Evolutionary conservation across 2,888 invertebrate species (phyloP).

Genomic region (Idaea dimidiata): DNA sequence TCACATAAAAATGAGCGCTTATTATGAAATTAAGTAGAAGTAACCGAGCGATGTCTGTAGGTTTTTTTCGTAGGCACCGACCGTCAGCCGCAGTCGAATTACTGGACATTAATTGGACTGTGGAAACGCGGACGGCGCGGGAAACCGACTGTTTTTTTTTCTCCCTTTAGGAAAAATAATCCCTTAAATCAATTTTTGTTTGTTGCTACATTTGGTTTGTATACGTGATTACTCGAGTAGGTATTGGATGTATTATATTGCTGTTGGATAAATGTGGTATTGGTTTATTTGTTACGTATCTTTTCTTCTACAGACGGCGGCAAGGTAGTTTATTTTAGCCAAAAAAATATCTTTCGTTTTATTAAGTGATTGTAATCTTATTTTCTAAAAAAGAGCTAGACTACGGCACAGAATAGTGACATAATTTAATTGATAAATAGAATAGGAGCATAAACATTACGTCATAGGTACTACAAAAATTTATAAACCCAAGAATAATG

Average conservation of each 20-base stretch:
- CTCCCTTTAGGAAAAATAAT: conserved; percentile 40
- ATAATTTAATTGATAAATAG: background rate
- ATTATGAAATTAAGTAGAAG: conserved; percentile 77
- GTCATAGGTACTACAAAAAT: no score
- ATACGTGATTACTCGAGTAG: conserved; percentile 27
- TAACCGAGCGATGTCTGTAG: conserved; percentile 57
- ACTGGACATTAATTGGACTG: conserved; percentile 78
- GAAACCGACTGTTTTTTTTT: conserved; percentile 55
- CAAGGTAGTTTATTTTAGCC: background rate
- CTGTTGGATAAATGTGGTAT: conserved; percentile 13
- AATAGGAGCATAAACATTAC: no score
- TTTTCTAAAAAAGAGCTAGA: background rate
- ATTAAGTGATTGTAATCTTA: background rate
- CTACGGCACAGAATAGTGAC: background rate
- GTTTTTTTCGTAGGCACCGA: conserved; percentile 64
- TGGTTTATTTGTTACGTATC: conserved; percentile 1
- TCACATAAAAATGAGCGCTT: conserved; percentile 78
- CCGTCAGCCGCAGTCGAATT: conserved; percentile 75
- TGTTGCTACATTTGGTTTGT: conserved; percentile 28
- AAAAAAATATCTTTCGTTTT: background rate
- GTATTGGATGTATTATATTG: conserved; percentile 6
- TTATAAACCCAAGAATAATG: no score
- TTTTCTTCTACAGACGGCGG: background rate
- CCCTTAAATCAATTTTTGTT: conserved; percentile 40
- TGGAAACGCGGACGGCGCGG: conserved; percentile 72